Evolutionary conservation across 2,797 vertebrate genomes (phyloP).

Genomic region (Varecia variegata): DNA sequence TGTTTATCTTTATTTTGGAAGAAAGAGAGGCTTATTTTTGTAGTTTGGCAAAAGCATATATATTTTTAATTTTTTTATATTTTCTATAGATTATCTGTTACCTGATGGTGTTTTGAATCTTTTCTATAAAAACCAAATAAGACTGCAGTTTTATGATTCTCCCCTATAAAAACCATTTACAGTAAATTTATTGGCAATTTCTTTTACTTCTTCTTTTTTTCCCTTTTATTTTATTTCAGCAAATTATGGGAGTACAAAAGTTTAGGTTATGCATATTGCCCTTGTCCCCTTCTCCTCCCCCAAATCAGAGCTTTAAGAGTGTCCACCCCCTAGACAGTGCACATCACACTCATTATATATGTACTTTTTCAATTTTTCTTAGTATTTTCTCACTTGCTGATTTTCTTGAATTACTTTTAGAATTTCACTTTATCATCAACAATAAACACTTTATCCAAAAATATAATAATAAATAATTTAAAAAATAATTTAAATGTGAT

Average conservation of each 20-base stretch:
- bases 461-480: background rate
- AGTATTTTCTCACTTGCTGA: background rate
- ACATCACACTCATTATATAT: too few relatives aligned
- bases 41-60: background rate
- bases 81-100: background rate
- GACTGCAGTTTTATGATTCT: background rate
- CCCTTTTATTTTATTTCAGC: too few relatives aligned
- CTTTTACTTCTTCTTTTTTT: background rate
- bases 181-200: background rate
- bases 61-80: background rate
- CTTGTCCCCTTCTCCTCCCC: too few relatives aligned
- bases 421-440: background rate
- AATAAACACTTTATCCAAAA: background rate
- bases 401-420: background rate
- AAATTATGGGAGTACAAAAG: too few relatives aligned
- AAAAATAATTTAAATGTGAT: background rate
- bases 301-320: too few relatives aligned
- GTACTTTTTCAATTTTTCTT: background rate
- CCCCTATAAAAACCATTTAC: background rate
- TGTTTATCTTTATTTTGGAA: background rate
- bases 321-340: too few relatives aligned
- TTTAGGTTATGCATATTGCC: too few relatives aligned
- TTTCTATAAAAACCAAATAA: background rate
- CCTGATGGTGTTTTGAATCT: background rate
- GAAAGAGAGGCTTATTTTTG: background rate